A percentile compares a stretch with the other conserved stretches of the same genome.
Evolutionary conservation across 2,797 vertebrate genomes (phyloP).

Genomic region (Acipenser transmontanus): DNA sequence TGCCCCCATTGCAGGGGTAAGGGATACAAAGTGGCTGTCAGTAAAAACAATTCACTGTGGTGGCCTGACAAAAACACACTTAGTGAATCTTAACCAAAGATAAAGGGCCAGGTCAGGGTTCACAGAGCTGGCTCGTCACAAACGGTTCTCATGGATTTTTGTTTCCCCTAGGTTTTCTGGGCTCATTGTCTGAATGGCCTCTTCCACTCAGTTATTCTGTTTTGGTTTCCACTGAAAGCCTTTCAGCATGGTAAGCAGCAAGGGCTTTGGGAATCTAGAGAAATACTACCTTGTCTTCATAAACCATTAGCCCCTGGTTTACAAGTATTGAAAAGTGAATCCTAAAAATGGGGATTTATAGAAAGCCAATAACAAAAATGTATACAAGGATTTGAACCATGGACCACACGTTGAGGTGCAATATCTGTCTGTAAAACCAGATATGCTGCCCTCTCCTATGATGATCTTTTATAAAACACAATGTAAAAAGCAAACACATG

Average conservation of each 20-base stretch:
- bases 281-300: neutral
- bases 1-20: constrained; percentile 44
- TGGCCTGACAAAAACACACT: constrained; percentile 85
- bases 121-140: constrained; percentile 75
- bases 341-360: neutral
- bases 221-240: constrained; percentile 98
- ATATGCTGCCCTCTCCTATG: no score
- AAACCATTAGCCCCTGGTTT: constrained; percentile 18
- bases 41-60: constrained; percentile 73
- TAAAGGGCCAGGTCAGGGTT: constrained; percentile 87
- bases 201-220: constrained; percentile 98
- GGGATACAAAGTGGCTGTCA: constrained; percentile 90
- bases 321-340: neutral
- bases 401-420: no score
- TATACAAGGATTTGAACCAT: no score
- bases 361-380: no score
- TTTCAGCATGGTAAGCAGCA: constrained; percentile 90
- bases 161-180: constrained; percentile 93
- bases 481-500: no score
- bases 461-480: no score
- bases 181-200: constrained; percentile 99
- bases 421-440: no score
- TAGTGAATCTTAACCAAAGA: constrained; percentile 78
- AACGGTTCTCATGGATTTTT: constrained; percentile 82
- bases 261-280: neutral